Evolutionary conservation across 2,888 invertebrate genomes (phyloP), one percentile per base, ranked within the genome.

Genomic region (Spisula subtruncata): DNA sequence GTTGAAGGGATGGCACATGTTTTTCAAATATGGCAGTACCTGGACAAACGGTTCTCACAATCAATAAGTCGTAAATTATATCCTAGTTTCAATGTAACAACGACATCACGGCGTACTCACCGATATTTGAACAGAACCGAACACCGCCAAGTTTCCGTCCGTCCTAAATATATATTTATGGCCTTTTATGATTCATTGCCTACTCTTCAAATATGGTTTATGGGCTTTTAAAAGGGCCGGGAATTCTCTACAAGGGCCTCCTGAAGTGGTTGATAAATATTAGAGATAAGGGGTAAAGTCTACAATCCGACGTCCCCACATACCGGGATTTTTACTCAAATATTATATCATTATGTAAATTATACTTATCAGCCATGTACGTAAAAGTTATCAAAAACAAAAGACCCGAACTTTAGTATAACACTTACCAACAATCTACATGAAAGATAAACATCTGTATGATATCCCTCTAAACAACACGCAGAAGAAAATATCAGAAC

Each of bases 141-240:
- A 48, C 48, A 51, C 46, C 46, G n/a, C 46, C 48, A 25, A 81
- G 25, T 16, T 46, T 46, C 48, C 48, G 46, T 25, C 5, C 75
- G 75, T 32, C 75, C 75, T 71, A 32, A 16, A 75, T 75, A 81
- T 35, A 81, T 75, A 90, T 90, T 88, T 90, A 90, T 89, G 81
- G 89, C 84, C 41, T 86, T 90, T 88, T 90, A 90, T 90, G 90
- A 89, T 90, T 80, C 82, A 88, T 87, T 51, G 46, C 32, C 46
- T 20, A 10, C 56, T 32, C 81, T 90, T 82, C 35, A 84, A 82
- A 90, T 90, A 90, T 90, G 85, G 90, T 90, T 90, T 90, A 90
- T 90, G 89, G 89, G 56, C 54, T 89, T 85, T 87, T 89, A 87
- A 87, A 89, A 84, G 86, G 86, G 83, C 56, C 89, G 71, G 56